phyloP scores from a whole-genome alignment of 2,888 invertebrate genomes.

The Orthonychiurus folsomi region DNA sequence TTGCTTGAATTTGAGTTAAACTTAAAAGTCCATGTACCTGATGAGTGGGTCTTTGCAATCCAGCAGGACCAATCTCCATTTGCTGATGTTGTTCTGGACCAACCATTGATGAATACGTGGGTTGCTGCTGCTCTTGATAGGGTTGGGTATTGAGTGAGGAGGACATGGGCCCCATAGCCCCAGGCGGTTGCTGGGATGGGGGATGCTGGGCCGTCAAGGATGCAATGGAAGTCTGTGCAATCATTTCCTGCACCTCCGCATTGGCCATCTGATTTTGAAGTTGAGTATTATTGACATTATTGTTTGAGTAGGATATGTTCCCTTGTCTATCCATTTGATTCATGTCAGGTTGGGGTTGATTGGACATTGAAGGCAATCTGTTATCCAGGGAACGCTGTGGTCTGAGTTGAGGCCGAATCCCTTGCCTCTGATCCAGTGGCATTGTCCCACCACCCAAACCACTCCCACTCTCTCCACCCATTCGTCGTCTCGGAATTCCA shows the following conservation, averaged over 20 bases:
- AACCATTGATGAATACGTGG: slow-evolving; percentile 4
- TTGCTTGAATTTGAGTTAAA: no score
- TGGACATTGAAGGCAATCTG: slow-evolving; percentile 29
- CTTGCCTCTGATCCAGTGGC: slow-evolving; percentile 25
- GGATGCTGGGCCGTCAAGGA: background rate
- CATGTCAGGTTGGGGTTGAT: slow-evolving; percentile 12
- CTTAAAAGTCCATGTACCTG: background rate
- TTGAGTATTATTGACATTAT: slow-evolving; percentile 33
- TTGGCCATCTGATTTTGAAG: background rate
- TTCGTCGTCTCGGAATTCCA: slow-evolving; percentile 32
- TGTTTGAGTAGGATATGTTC: slow-evolving; percentile 27
- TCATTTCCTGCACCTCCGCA: background rate
- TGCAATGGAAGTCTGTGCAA: background rate
- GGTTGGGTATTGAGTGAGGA: background rate
- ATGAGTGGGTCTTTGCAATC: background rate
- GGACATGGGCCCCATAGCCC: background rate
- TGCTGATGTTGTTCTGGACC: slow-evolving; percentile 19
- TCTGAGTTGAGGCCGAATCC: slow-evolving; percentile 34
- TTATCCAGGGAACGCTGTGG: slow-evolving; percentile 40
- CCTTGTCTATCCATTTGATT: slow-evolving; percentile 20
- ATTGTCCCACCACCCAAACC: slow-evolving; percentile 10
- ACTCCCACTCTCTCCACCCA: no score
- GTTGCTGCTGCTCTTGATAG: slow-evolving; percentile 6
- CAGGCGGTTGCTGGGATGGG: background rate
- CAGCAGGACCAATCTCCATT: slow-evolving; percentile 7